These are phyloP conservation scores for Brachirus orientalis DNA, from an alignment of 2,113 vertebrate species.

Conservation along the genomic window DNA sequence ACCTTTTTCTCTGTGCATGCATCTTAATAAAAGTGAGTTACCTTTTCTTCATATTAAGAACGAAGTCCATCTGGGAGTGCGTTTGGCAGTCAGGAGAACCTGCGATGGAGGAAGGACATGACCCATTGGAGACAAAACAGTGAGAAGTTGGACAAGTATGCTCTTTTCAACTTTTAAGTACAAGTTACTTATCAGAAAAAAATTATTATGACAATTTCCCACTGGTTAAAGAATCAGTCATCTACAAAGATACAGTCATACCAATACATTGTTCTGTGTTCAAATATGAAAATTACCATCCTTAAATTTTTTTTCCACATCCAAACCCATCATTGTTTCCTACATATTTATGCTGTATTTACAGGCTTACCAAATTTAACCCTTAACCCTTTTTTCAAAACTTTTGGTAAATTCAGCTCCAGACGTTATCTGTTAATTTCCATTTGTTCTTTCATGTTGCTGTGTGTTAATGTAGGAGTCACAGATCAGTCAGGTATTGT, in stretches of 20 bases:
- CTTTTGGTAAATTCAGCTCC: slow-evolving; percentile 14
- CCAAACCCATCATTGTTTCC: neutral
- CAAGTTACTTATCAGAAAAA: neutral
- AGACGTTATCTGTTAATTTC: slow-evolving; percentile 78
- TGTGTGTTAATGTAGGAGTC: slow-evolving; percentile 88
- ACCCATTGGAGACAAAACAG: slow-evolving; percentile 99
- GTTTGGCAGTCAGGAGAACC: slow-evolving; percentile 97
- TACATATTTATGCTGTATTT: slow-evolving; percentile 20
- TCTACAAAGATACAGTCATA: too few species aligned
- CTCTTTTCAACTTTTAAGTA: neutral
- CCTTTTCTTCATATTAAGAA: slow-evolving; percentile 77
- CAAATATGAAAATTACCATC: neutral
- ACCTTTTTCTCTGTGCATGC: too few species aligned
- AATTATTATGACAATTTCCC: neutral
- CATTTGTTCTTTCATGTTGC: slow-evolving; percentile 69
- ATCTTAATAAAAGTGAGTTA: slow-evolving; percentile 27
- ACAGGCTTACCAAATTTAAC: slow-evolving; percentile 5
- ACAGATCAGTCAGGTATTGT: slow-evolving; percentile 91
- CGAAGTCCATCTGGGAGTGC: slow-evolving; percentile 98
- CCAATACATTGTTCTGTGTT: neutral
- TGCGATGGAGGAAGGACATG: slow-evolving; percentile 99
- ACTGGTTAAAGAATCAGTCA: neutral
- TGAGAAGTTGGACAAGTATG: slow-evolving; percentile 98
- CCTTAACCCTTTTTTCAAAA: neutral
- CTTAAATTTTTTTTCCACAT: neutral